Base-by-base conservation (phyloP, 2,797 vertebrate genomes). In the Sarcophilus harrisii region DNA sequence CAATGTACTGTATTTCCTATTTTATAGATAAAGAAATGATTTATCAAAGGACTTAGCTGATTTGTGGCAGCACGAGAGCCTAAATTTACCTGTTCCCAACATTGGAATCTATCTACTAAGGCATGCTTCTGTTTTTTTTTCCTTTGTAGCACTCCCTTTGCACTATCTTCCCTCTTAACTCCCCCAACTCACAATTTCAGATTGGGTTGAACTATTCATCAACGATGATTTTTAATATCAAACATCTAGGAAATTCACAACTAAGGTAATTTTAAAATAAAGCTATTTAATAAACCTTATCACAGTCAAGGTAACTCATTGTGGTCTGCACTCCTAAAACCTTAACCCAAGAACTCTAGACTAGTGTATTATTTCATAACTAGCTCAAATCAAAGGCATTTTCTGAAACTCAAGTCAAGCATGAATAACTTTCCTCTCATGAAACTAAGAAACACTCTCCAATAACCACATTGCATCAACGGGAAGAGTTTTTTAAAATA, bases 201-300 rank as follows among this genome's bases (percentile, higher is more conserved):
- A n/a, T 81, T 38, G 8, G 18, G 11, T 27, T 93, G 89, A 96
- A 95, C 92, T 95, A 62, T 93, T 96, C 81, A 96, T 96, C 10
- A 5, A 90, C 52, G 38, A 95, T 96, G 57, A 93, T 93, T 87
- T 54, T 97, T 96, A 90, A 91, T 95, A 95, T 96, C 95, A 95
- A 91, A 97, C 94, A 97, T 92, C 28, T 52, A 90, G 94, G 95
- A 97, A 97, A 66, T 97, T 96, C 97, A 98, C 96, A 96, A 96
- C 38, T 93, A 96, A 97, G 95, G 91, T 92, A 93, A 96, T 92
- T 94, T 94, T 52, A 93, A 96, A 94, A 95, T 89, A 52, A 96
- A 96, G 9, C 21, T 87, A 93, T 90, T 90, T 95, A 96, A 94
- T 58, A 92, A 93, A 96, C 95, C 93, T 89, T 62, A 96, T 93